A percentile compares a stretch with the other conserved stretches of the same genome.
Conservation (phyloP, 2,888 invertebrate species). For the Caenorhabditis sp. region DNA sequence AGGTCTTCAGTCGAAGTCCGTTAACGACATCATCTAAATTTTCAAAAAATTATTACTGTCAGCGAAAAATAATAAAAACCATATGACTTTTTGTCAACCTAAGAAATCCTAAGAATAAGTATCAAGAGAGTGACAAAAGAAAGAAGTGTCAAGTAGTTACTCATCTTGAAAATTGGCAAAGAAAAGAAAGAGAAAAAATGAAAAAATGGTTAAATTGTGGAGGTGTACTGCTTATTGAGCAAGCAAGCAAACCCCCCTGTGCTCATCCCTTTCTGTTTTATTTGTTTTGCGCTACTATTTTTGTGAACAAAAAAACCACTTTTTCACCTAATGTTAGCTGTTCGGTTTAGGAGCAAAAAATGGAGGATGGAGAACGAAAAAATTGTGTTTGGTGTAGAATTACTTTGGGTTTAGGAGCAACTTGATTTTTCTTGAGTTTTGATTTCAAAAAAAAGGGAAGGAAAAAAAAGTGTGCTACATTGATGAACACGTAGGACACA, state of each 20-base stretch:
- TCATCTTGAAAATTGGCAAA: background rate
- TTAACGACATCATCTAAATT: too few relatives aligned
- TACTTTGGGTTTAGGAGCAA: background rate
- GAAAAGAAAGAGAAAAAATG: background rate
- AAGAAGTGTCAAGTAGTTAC: background rate
- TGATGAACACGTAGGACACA: too few relatives aligned
- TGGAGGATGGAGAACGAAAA: too few relatives aligned
- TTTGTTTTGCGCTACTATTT: conserved; percentile 5
- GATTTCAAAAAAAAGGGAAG: too few relatives aligned
- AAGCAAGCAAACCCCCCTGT: background rate
- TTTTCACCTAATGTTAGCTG: conserved; percentile 25
- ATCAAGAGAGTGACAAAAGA: background rate
- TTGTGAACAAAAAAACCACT: conserved; percentile 5
- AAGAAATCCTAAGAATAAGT: too few relatives aligned
- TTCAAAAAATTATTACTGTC: conserved; percentile 6
- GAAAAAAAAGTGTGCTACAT: too few relatives aligned
- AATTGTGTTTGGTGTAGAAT: background rate
- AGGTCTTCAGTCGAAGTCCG: too few relatives aligned
- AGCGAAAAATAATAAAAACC: conserved; percentile 11
- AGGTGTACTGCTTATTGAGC: background rate
- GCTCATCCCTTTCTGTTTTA: conserved; percentile 3
- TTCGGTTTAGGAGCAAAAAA: conserved; percentile 28
- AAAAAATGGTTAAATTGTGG: background rate
- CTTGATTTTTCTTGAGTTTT: conserved; percentile 5
- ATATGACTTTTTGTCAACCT: conserved; percentile 28